phyloP scores from a whole-genome alignment of 2,113 vertebrate genomes.

The Felis chaus region DNA sequence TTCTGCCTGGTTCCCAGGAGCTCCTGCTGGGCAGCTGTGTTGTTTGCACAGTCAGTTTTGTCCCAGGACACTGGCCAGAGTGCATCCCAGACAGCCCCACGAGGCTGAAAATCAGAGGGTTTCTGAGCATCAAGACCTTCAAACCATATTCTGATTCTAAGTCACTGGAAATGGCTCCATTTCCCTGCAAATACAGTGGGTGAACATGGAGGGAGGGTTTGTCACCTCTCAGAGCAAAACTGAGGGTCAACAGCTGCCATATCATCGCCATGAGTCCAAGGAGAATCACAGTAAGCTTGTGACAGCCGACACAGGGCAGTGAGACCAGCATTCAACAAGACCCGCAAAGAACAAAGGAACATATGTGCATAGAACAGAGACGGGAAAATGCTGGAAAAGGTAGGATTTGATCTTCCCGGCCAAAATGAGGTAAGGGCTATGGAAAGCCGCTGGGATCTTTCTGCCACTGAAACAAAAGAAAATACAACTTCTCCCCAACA shows the following conservation, averaged over 20 bases:
- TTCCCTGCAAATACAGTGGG: neutral
- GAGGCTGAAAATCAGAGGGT: neutral
- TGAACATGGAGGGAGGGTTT: neutral
- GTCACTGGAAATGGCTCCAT: neutral
- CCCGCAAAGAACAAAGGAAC: neutral
- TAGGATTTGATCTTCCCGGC: neutral
- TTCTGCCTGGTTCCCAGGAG: fast-evolving
- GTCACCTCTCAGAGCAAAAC: neutral
- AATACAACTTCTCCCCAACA: neutral
- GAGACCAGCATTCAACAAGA: neutral
- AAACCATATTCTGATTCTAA: neutral
- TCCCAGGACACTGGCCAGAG: neutral
- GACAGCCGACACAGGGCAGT: neutral
- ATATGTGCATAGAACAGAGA: fast-evolving
- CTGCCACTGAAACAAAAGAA: neutral
- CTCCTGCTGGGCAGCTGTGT: neutral
- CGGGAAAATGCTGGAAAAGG: fast-evolving
- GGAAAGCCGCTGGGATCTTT: neutral
- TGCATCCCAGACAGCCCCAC: neutral
- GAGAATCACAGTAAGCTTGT: neutral
- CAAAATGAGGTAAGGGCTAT: neutral
- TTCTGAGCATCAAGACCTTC: neutral
- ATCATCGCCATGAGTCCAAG: neutral
- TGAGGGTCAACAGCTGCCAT: neutral
- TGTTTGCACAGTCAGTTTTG: neutral